Evolutionary conservation across 2,113 vertebrate genomes (phyloP).

Genomic region (Phalacrocorax pelagicus): DNA sequence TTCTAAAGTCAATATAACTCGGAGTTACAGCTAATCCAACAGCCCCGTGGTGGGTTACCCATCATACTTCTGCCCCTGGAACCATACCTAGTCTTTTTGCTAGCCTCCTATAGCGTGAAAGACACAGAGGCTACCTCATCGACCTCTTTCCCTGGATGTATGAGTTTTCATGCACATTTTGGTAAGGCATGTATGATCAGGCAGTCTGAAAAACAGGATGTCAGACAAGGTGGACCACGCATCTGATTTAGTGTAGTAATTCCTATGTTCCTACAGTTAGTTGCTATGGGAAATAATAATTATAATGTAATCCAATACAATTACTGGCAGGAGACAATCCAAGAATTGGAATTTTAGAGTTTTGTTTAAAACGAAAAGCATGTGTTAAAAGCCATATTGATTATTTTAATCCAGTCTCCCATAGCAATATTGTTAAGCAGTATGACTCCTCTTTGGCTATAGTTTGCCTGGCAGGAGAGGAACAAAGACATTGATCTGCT

Average conservation of each 20-base stretch:
- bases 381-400: constrained; percentile 46
- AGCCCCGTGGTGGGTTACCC: neutral
- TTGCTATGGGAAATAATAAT: neutral
- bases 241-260: neutral
- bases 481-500: constrained; percentile 35
- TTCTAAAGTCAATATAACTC: neutral
- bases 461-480: constrained; percentile 10
- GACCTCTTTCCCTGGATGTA: neutral
- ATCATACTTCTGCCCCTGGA: neutral
- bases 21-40: neutral
- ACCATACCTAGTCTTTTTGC: neutral
- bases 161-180: neutral
- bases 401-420: constrained; percentile 57
- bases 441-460: constrained; percentile 5
- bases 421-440: constrained; percentile 24
- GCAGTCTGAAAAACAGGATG: neutral
- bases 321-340: constrained; percentile 15
- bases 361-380: constrained; percentile 28
- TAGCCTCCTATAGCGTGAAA: neutral
- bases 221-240: neutral
- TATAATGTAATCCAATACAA: neutral
- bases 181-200: neutral
- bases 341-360: constrained; percentile 32
- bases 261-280: neutral
- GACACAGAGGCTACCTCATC: neutral